Percentiles rank a stretch among this genome's conserved stretches.
phyloP scores from a whole-genome alignment of 2,888 invertebrate species.

The Tetranychus piercei region DNA sequence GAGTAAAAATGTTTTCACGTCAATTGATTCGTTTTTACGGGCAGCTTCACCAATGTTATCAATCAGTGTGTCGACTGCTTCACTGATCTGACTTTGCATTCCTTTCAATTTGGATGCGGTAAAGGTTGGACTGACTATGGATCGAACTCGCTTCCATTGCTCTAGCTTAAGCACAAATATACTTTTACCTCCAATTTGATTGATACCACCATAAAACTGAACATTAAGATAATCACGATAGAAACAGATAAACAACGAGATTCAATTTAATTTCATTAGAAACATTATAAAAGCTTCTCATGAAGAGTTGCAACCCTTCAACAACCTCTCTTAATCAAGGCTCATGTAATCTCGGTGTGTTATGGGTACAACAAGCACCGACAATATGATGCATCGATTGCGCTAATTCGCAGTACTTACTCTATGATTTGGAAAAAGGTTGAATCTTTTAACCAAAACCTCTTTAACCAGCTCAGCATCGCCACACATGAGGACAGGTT shows the following conservation, averaged over 20 bases:
- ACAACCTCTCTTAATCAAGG: too few species aligned
- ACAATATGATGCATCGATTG: background rate
- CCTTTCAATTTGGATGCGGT: conserved; percentile 19
- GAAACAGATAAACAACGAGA: background rate
- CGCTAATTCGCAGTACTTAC: background rate
- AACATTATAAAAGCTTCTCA: too few species aligned
- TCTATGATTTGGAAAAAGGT: conserved; percentile 13
- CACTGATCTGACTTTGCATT: conserved; percentile 19
- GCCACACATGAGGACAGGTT: conserved; percentile 8
- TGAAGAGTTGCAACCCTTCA: too few species aligned
- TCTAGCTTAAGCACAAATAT: conserved; percentile 21
- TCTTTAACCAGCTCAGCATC: conserved; percentile 1
- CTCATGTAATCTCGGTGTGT: too few species aligned
- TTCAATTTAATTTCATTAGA: background rate
- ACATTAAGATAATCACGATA: background rate
- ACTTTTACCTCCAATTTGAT: conserved; percentile 22
- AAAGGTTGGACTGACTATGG: conserved; percentile 20
- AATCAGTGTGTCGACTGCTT: conserved; percentile 16
- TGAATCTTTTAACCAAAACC: conserved; percentile 11
- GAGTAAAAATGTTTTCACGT: conserved; percentile 13
- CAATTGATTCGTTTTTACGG: background rate
- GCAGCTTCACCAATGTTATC: conserved; percentile 13
- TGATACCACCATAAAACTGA: background rate
- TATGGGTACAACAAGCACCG: background rate
- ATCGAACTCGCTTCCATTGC: conserved; percentile 23